Base-by-base conservation (phyloP, 2,888 invertebrate species). In the Bombylius discolor region DNA sequence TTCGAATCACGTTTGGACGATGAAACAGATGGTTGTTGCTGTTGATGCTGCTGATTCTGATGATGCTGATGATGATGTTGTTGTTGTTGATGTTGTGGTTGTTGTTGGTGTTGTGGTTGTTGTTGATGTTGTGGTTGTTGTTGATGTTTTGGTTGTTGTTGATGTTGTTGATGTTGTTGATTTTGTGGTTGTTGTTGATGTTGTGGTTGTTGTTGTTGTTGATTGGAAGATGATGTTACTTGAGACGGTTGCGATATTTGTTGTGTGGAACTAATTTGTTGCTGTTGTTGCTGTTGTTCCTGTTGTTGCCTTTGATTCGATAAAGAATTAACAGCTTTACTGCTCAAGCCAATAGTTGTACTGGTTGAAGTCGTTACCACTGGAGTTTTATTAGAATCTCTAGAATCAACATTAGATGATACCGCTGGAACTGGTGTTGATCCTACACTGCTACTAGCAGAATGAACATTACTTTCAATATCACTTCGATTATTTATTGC, bases 401-500 rank as follows among this genome's bases (percentile, higher is more conserved):
- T 53, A 39, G 53, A 31, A 39, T 53, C 53, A 48, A 42, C 11
- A 42, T 42, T 42, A 23, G 23, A 23, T 23, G 23, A 23, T 23
- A 23, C 23, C 23, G 23, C 23, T 23, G 23, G 23, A 23, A 23
- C 23, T 42, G 11, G 12, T 11, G 39, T 11, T 42, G 39, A 42
- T 42, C 11, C 39, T 42, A 42, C 39, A 42, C 11, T 42, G 1
- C 11, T 4, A 36, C 34, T 36, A 42, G 39, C 1, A 42, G 8
- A 11, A 42, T 42, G 39, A 11, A 42, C 39, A 31, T n/a, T 48
- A 12, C 12, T 52, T 48, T 56, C 48, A 51, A 14, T 51, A 48
- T 42, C 34, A 56, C 32, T 42, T 9, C 45, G 36, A 55, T 34
- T 51, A 48, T 53, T 14, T 54, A 54, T 54, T 54, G 53, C 53